Evolutionary conservation across 2,888 invertebrate genomes (phyloP).

Genomic region (Scelioninae gen. 2): DNA sequence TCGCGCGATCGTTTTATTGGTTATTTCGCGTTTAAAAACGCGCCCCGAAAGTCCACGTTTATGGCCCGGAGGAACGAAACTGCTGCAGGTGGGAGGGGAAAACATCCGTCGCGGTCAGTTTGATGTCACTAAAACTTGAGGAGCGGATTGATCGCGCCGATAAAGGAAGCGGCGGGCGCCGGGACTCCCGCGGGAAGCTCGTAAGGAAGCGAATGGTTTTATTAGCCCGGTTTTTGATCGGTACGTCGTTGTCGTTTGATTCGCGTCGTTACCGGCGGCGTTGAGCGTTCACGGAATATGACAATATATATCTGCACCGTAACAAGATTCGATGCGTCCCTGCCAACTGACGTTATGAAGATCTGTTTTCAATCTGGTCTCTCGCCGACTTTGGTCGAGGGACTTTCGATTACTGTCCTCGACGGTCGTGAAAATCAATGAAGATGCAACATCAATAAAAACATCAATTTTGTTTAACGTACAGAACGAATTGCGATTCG

Average conservation of each 20-base stretch:
- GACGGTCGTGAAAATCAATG: conserved; percentile 6
- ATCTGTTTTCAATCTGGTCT: conserved; percentile 42
- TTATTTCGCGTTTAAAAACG: conserved; percentile 27
- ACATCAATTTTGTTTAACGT: conserved; percentile 15
- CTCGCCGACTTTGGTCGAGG: conserved; percentile 8
- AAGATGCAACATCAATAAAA: conserved; percentile 18
- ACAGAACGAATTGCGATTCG: conserved; percentile 8
- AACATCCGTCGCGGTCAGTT: conserved; percentile 46
- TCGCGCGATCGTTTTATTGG: conserved; percentile 30
- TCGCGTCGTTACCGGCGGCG: conserved; percentile 40
- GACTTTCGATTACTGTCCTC: conserved; percentile 37
- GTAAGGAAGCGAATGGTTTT: conserved; percentile 50
- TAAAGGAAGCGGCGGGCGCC: conserved; percentile 62
- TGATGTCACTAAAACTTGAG: conserved; percentile 63
- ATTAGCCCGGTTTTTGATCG: conserved; percentile 60
- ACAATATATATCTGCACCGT: conserved; percentile 42
- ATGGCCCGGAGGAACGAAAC: conserved; percentile 32
- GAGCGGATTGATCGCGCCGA: conserved; percentile 62
- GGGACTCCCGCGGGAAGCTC: conserved; percentile 33
- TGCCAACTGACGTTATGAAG: conserved; percentile 36
- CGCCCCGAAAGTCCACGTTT: conserved; percentile 22
- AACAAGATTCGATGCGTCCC: conserved; percentile 26
- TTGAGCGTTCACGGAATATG: conserved; percentile 36
- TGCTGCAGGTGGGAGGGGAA: conserved; percentile 28
- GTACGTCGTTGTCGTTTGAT: conserved; percentile 46